A percentile compares a stretch with the other conserved stretches of the same genome.
phyloP scores from a whole-genome alignment of 2,113 vertebrate genomes.

The Trogon melanurus region DNA sequence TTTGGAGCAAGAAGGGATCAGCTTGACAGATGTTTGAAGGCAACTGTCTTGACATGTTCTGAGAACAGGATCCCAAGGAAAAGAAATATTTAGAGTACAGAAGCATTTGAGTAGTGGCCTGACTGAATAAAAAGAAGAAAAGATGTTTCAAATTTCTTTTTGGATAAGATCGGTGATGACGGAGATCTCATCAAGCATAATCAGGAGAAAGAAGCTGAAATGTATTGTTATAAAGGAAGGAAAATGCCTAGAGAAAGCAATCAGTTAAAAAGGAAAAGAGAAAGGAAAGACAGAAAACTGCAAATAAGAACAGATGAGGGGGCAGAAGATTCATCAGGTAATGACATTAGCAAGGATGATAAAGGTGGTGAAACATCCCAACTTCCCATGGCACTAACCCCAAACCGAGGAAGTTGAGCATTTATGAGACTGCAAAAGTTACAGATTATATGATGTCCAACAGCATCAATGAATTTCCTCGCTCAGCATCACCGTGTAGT shows the following conservation, averaged over 20 bases:
- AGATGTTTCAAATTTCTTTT: no score
- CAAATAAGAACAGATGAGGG: neutral
- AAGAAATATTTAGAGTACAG: neutral
- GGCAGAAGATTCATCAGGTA: neutral
- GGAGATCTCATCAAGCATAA: neutral
- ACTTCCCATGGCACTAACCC: neutral
- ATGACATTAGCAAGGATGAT: rapidly evolving
- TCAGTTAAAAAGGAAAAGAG: neutral
- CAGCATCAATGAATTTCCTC: rapidly evolving
- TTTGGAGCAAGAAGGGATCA: neutral
- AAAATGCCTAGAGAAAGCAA: neutral
- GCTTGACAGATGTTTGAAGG: neutral
- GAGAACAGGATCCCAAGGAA: neutral
- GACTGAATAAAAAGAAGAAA: no score
- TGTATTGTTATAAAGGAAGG: neutral
- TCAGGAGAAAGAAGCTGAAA: neutral
- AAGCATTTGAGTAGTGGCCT: neutral
- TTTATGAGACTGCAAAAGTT: neutral
- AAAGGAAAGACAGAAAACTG: neutral
- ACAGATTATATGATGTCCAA: rapidly evolving
- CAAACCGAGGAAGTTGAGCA: neutral
- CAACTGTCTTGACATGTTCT: neutral
- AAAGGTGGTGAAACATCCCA: neutral
- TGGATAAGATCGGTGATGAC: neutral
- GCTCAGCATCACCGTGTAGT: rapidly evolving